These are phyloP conservation scores for Sylvilagus bachmani DNA, from an alignment of 2,113 vertebrate species.

Conservation along the genomic window DNA sequence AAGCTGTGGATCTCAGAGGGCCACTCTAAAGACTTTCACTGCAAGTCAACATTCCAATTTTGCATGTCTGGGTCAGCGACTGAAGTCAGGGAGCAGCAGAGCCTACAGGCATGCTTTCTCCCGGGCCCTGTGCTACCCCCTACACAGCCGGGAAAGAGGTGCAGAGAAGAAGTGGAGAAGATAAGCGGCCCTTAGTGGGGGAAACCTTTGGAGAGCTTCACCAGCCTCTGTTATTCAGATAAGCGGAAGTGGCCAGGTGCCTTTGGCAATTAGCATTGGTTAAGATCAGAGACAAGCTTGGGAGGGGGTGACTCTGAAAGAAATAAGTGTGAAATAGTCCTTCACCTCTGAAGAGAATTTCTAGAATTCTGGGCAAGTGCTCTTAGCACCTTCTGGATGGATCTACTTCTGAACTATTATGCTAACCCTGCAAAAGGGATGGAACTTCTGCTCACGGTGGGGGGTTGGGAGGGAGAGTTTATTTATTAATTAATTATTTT, in stretches of 20 bases:
- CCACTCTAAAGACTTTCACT: not conserved
- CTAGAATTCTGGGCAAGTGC: conserved; percentile 35
- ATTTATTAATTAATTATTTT: no score
- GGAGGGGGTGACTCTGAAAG: not conserved
- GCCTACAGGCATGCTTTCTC: not conserved
- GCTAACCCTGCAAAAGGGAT: not conserved
- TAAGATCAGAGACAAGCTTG: conserved; percentile 50
- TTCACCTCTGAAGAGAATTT: not conserved
- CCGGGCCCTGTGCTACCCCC: not conserved
- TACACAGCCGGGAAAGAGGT: conserved; percentile 4
- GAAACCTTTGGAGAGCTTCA: not conserved
- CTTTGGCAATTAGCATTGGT: conserved; percentile 46
- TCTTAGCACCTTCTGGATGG: not conserved
- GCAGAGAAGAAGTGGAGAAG: not conserved
- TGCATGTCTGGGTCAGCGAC: not conserved
- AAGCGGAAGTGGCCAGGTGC: conserved; percentile 11
- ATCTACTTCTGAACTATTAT: not conserved
- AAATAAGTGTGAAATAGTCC: not conserved
- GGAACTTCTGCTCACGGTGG: no score
- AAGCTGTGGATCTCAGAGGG: not conserved
- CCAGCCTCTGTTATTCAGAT: conserved; percentile 29
- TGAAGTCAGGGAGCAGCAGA: conserved; percentile 14
- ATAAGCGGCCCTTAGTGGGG: not conserved
- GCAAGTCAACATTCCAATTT: not conserved
- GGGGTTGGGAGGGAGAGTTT: no score